phyloP scores from a whole-genome alignment of 1,140 invertebrate genomes.

The Ptiloglossa arizonensis region DNA sequence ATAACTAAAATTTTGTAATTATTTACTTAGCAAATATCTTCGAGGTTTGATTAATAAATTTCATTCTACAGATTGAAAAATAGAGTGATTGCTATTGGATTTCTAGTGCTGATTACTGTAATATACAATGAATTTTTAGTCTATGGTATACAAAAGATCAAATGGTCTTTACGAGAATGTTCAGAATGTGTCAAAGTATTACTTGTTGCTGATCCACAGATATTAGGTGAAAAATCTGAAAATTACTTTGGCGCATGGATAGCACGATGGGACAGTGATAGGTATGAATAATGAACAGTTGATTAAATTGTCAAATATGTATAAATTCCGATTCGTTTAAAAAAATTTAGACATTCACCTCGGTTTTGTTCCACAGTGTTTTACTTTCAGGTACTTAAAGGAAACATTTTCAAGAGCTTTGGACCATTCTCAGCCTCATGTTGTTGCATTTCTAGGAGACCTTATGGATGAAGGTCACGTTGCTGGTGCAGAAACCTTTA shows the following conservation, averaged over 20 bases:
- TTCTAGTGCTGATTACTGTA: conserved; percentile 70
- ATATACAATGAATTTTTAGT: conserved; percentile 84
- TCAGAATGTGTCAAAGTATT: conserved; percentile 87
- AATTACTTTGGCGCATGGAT: conserved; percentile 82
- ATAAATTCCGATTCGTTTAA: too few species aligned
- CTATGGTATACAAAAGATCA: conserved; percentile 82
- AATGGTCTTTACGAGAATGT: conserved; percentile 83
- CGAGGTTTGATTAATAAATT: conserved; percentile 23
- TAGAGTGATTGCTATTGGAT: conserved; percentile 67
- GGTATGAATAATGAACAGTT: conserved; percentile 81
- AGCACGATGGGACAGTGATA: conserved; percentile 91
- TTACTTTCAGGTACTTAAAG: conserved; percentile 87
- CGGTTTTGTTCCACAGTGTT: conserved; percentile 41
- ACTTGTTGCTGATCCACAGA: conserved; percentile 95
- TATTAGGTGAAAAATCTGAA: conserved; percentile 90
- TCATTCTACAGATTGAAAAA: conserved; percentile 70
- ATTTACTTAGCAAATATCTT: background rate
- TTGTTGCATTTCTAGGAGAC: conserved; percentile 95
- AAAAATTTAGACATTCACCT: conserved; percentile 22
- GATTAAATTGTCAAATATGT: background rate
- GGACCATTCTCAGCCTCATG: conserved; percentile 89
- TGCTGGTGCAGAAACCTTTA: conserved; percentile 86
- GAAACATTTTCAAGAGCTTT: conserved; percentile 90
- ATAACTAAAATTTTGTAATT: conserved; percentile 6
- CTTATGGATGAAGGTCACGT: conserved; percentile 95